Evolutionary conservation across 1,140 invertebrate genomes (phyloP), one percentile per base, ranked within the genome.

Genomic region (Caenorhabditis briggsae): DNA sequence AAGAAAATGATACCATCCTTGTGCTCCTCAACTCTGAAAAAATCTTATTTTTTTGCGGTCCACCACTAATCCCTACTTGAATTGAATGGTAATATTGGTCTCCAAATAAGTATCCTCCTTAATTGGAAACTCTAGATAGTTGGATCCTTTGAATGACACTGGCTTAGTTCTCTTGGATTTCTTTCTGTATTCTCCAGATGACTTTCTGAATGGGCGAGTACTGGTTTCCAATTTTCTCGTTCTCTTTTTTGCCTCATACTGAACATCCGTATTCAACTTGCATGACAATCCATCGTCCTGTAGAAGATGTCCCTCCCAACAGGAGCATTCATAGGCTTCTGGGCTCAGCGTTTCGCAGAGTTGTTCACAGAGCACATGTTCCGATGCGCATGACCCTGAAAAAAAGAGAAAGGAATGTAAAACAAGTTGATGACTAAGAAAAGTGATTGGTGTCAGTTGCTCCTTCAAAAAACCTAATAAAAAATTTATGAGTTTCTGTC

Each of bases 1-100:
- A 85, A 85, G 53, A 85, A 85, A 41, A 85, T 64, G 50, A 85
- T 85, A 12, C 84, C 84, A 56, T 85, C 84, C 41, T 65, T 70
- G 23, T 85, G 84, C 9, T 64, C 84, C 16, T 65, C 65, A 0
- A 85, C n/a, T 85, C 84, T 85, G 64, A 70, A 84, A 84, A 41
- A n/a, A 61, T 53, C 14, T 0, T 20, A 0, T 7, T 65, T 20
- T 84, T 11, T 25, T 61, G n/a, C 14, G 48, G 18, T 23, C 5
- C 0, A 3, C 3, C 14, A 41, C 5, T 11, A 33, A 20, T 46
- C 2, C 41, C 20, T 43, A 85, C 84, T 78, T 85, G 50, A 85
- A 85, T 33, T 85, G 61, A 41, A 85, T 70, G n/a, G 84, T 74
- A 16, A 85, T 85, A 41, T 85, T 85, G 25, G 84, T 85, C 11